Evolutionary conservation across 1,140 invertebrate species (phyloP), one percentile per base, ranked within the genome.

Genomic region (Tetramorium alpestre): DNA sequence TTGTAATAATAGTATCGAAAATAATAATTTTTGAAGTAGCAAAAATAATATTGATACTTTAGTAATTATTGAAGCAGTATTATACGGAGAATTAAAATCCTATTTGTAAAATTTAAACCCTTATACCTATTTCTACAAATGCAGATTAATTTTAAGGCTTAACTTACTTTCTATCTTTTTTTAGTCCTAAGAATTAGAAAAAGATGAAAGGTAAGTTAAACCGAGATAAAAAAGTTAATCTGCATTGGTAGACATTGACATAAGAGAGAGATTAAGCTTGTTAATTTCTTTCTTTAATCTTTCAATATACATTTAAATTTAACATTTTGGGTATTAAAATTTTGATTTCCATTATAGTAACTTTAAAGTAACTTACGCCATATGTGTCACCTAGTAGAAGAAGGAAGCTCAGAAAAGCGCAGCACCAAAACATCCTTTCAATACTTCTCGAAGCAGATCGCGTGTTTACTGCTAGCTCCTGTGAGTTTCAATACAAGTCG

Each of bases 401-500:
- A 33, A 82, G 56, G 13, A 75, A 49, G 4, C 13, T 73, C 54
- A 84, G 2, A 75, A 75, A 18, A 1, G 28, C 18, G 28, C 4
- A 84, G 10, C 69, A 49, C 69, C 80, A 60, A 73, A 84, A 84
- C 80, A 84, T 84, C 5, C 13, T 81, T 33, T 47, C 18, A 13
- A 60, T 16, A 56, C n/a, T 0, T 70, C 10, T 13, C 64, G 18
- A 25, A 25, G 16, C 16, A 58, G 25, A 72, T 41, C 28, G 28
- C n/a, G 60, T 22, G 65, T 5, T 41, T 41, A 58, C 13, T 4
- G 13, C 73, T 44, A 33, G 44, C 77, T 73, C n/a, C 51, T 47
- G 22, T 38, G 41, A 73, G 80, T 82, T 82, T 82, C 18, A 60
- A 60, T 3, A 47, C 41, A 60, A 41, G 41, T 75, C 49, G 18